Evolutionary conservation across 1,140 invertebrate species (phyloP), one percentile per base, ranked within the genome.

Genomic region (Phenacoccus solenopsis): DNA sequence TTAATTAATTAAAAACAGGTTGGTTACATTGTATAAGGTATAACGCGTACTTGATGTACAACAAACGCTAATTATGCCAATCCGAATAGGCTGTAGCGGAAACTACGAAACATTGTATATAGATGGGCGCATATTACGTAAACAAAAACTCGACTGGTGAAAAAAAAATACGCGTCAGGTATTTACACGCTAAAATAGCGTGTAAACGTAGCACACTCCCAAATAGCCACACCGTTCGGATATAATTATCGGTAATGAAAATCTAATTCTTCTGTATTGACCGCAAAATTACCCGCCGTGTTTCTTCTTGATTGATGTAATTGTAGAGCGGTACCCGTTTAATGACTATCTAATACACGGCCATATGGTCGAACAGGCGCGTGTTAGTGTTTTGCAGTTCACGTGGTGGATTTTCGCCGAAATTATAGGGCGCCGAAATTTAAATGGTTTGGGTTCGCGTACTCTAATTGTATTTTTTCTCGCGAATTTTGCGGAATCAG

Each of bases 211-310:
- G 9, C 59, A 64, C 59, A 25, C 59, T 25, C 59, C 59, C 59
- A 64, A 59, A 59, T 22, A 9, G 56, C 16, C 9, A 1, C 21
- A 2, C 2, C 59, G 59, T 64, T 24, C 30, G 30, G 5, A 13
- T 32, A 20, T 64, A 64, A 64, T 64, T 64, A 64, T 27, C 25
- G 59, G 59, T 27, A 64, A 64, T 64, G 59, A 64, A 64, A 64
- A 64, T 64, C 25, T 64, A 64, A 64, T 24, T 64, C 22, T 27
- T 64, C 59, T 24, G 20, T 27, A 64, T 64, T 25, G 59, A 64
- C 25, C 59, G 59, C 59, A 64, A 64, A 64, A 64, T 27, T 49
- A 49, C 38, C 38, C 2, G 5, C n/a, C 38, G 38, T n/a, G 38
- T 49, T 49, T 49, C 38, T 3, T 49, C 38, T 49, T n/a, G 38